Evolutionary conservation across 2,888 invertebrate species (phyloP).

Genomic region (Mellilla xanthometata): DNA sequence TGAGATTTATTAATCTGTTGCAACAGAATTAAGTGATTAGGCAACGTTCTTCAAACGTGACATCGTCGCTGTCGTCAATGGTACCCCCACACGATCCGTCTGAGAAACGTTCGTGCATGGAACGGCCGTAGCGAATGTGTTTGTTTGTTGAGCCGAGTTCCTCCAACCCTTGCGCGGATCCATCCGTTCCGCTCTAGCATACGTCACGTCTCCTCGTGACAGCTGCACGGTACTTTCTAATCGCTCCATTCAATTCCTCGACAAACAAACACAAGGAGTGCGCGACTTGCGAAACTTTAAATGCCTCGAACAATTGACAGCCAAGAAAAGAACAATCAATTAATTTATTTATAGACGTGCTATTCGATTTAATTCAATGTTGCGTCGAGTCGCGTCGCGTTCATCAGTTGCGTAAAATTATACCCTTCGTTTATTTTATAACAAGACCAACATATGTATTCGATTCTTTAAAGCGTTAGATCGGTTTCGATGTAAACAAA

Average conservation of each 20-base stretch:
- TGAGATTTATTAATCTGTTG: constrained; percentile 10
- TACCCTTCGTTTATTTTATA: constrained; percentile 27
- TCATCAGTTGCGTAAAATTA: constrained; percentile 43
- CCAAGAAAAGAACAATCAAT: constrained; percentile 61
- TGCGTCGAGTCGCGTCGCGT: constrained; percentile 13
- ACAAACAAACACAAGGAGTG: constrained; percentile 64
- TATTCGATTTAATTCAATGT: constrained; percentile 48
- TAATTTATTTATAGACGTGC: constrained; percentile 63
- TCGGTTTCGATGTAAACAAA: constrained; percentile 46
- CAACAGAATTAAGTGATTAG: constrained; percentile 5
- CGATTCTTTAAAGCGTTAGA: constrained; percentile 32
- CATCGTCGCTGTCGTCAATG: constrained; percentile 11
- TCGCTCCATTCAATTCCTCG: constrained; percentile 64
- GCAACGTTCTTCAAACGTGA: constrained; percentile 4
- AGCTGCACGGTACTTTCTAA: constrained; percentile 79
- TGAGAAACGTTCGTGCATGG: constrained; percentile 55
- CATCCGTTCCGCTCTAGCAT: constrained; percentile 77
- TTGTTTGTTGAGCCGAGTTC: constrained; percentile 67
- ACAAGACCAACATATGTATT: constrained; percentile 9
- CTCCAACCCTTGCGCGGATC: constrained; percentile 70
- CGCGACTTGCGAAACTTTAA: constrained; percentile 69
- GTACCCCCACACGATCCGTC: constrained; percentile 33
- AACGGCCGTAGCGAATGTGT: constrained; percentile 69
- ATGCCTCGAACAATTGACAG: constrained; percentile 65
- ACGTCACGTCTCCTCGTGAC: constrained; percentile 75